Base-by-base conservation (phyloP, 1,140 invertebrate species). In the Temnothorax curvispinosus region DNA sequence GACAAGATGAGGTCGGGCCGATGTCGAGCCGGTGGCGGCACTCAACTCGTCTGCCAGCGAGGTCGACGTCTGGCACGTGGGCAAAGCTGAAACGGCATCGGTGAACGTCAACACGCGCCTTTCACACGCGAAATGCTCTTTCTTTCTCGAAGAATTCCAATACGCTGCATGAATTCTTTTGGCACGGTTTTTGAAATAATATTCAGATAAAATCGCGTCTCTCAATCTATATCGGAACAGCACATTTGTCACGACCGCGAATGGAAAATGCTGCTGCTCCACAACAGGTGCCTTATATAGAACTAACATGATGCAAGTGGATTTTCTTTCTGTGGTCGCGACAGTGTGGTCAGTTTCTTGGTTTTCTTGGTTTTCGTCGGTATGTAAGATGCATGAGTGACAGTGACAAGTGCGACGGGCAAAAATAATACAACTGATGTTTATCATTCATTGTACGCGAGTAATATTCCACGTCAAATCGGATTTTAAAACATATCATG, bases 31-130 rank as follows among this genome's bases (percentile, higher is more conserved):
- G 8, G 67, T 90, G 18, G 91, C 92, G 11, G 92, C 93, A 4
- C 95, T 96, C 84, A 98, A 94, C 92, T 98, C 97, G 88, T 98
- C 97, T 27, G 97, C 97, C 90, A 98, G 93, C 1, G 97, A 97
- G 13, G 96, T 95, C 3, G 96, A 94, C 27, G 93, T 88, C 60
- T 94, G 91, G 58, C 91, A 82, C 35, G 89, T 78, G 15, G 88
- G 89, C 64, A 94, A 74, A 74, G 92, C 94, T 94, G 62, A 7
- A 77, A 87, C 27, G 13, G 15, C 21, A 44, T 4, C 18, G 9
- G 3, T 35, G 8, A 18, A 78, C 44, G 32, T 78, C 15, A 78
- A 35, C 6, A 5, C 4, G 27, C 15, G n/a, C 15, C 5, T 60
- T 44, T 32, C 3, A 38, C 41, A 13, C 32, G 6, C 47, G 1